These are phyloP conservation scores for Mirza zaza DNA, from an alignment of 2,113 vertebrate species.

Conservation along the genomic window DNA sequence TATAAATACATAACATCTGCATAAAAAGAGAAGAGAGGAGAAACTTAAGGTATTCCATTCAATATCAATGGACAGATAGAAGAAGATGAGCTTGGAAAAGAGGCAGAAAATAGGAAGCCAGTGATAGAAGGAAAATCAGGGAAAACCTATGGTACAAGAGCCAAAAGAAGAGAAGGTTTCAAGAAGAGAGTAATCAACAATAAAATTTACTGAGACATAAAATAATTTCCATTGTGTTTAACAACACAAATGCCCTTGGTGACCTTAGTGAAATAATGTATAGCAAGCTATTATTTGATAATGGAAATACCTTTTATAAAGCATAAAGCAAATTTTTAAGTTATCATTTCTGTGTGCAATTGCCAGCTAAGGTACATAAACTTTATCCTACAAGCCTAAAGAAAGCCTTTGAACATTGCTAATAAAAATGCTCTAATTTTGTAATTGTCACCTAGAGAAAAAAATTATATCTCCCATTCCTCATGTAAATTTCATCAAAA, in stretches of 20 bases:
- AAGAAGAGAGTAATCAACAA: neutral
- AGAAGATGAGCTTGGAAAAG: neutral
- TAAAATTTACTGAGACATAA: neutral
- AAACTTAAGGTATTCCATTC: too few relatives aligned
- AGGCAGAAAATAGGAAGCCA: neutral
- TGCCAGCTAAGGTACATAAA: neutral
- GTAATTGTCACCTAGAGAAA: neutral
- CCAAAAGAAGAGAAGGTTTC: neutral
- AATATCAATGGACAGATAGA: neutral
- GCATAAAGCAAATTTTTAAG: neutral
- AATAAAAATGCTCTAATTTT: conserved; percentile 28
- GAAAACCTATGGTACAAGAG: neutral
- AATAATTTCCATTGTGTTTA: neutral
- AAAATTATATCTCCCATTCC: neutral
- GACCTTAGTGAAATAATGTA: neutral
- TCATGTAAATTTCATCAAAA: neutral
- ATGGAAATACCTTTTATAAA: neutral
- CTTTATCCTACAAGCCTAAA: neutral
- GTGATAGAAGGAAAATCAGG: neutral
- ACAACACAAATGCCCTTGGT: neutral
- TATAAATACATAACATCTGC: neutral
- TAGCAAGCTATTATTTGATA: neutral
- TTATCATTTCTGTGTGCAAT: neutral
- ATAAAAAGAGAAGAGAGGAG: too few relatives aligned
- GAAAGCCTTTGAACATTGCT: neutral